phyloP scores from a whole-genome alignment of 2,797 vertebrate species.

The Pangasius larnaudii region DNA sequence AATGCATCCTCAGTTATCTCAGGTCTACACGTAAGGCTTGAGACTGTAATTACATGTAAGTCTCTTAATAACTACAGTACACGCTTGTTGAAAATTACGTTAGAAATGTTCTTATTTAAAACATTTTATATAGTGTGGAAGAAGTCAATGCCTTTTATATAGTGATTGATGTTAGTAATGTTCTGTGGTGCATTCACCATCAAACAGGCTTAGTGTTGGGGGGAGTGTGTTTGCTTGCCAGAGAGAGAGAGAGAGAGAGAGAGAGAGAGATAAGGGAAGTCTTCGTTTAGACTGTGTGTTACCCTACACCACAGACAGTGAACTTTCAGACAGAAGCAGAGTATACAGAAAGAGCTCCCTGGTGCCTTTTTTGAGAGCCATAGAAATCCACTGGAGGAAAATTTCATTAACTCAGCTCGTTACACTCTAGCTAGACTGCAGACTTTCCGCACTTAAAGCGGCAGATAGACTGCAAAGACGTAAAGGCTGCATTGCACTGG shows the following conservation, averaged over 20 bases:
- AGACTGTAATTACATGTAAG: conserved; percentile 16
- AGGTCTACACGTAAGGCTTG: not conserved
- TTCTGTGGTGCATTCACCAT: conserved; percentile 37
- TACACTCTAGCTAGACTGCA: conserved; percentile 28
- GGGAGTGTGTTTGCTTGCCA: conserved; percentile 32
- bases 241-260: conserved; percentile 46
- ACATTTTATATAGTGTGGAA: not conserved
- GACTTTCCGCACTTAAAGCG: conserved; percentile 33
- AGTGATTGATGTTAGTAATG: conserved; percentile 37
- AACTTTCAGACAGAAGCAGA: conserved; percentile 58
- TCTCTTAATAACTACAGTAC: not conserved
- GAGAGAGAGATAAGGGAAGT: conserved; percentile 55
- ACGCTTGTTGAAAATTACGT: not conserved
- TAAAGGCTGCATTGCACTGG: not conserved
- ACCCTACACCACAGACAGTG: conserved; percentile 58
- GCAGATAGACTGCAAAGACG: conserved; percentile 4
- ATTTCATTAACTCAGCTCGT: conserved; percentile 45
- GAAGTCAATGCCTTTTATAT: conserved; percentile 18
- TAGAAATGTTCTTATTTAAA: conserved; percentile 3
- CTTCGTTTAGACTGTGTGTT: conserved; percentile 50
- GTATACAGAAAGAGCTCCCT: conserved; percentile 53
- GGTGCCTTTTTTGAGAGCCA: conserved; percentile 55
- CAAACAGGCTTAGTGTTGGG: conserved; percentile 39
- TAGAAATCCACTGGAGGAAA: conserved; percentile 47
- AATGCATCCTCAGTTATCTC: conserved; percentile 17